Evolutionary conservation across 2,888 invertebrate genomes (phyloP), one percentile per base, ranked within the genome.

Genomic region (Callosobruchus maculatus): DNA sequence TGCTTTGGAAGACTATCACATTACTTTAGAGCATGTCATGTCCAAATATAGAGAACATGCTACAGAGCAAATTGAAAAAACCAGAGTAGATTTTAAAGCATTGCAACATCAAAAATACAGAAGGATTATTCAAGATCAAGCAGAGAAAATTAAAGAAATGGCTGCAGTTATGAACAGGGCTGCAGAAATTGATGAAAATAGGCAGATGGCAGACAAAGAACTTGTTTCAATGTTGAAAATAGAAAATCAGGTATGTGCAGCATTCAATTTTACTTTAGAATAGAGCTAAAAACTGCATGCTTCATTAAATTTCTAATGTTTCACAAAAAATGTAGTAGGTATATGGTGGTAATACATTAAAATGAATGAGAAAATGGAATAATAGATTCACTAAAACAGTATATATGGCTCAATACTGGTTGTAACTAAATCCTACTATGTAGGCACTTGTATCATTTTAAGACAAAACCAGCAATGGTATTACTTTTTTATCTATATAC

Each of bases 91-190:
- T 85, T 92, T 94, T 80, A 81, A 80, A 74, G 78, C 78, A 2
- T 70, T 82, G 67, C 80, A 82, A 71, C 79, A 81, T 71, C 73
- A 80, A 22, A 81, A 93, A 84, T 93, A 84, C 77, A 82, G 82
- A 78, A 81, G 86, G 72, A 84, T 86, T 75, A 85, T 85, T 70
- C 81, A 80, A 76, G 81, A 87, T 74, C 95, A 95, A 88, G 92
- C 95, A 18, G 95, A 96, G 80, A 94, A 97, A 88, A 97, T 98
- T 82, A 93, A 95, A 86, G 97, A 98, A 88, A 98, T 98, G 97
- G 96, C 95, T 70, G 93, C 94, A 30, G 93, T 98, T 21, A 98
- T 98, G 97, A 93, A 94, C 85, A 92, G 93, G 84, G 97, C 97
- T 2, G 93, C 95, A 2, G 89, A 91, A 72, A 88, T 95, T 79